Evolutionary conservation across 2,888 invertebrate species (phyloP).

Genomic region (Chrysolina americana): DNA sequence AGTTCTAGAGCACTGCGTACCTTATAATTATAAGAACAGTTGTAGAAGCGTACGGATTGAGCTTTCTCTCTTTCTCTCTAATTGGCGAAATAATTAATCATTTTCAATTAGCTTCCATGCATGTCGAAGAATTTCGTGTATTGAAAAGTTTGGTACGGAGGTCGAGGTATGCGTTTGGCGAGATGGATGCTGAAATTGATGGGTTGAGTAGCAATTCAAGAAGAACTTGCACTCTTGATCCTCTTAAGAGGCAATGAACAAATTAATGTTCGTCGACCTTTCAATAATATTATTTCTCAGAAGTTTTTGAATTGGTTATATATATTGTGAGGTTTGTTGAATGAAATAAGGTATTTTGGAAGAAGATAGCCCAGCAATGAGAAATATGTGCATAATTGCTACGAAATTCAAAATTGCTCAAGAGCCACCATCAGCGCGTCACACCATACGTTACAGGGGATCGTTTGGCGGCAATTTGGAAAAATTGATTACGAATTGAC

Average conservation of each 20-base stretch:
- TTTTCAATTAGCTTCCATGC: conserved; percentile 22
- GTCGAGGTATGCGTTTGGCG: neutral
- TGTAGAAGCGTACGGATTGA: conserved; percentile 4
- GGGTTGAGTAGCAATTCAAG: neutral
- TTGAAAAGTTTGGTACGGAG: neutral
- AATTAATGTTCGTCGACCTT: no score
- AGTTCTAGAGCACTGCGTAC: conserved; percentile 14
- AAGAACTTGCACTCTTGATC: neutral
- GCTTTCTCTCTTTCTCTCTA: neutral
- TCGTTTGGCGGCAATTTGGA: no score
- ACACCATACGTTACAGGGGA: no score
- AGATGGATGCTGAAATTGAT: neutral
- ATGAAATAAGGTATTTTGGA: no score
- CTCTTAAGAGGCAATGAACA: neutral
- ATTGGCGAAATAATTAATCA: conserved; percentile 28
- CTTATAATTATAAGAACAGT: conserved; percentile 22
- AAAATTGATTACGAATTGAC: no score
- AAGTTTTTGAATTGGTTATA: no score
- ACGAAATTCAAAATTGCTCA: no score
- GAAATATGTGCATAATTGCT: no score
- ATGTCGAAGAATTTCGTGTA: conserved; percentile 15
- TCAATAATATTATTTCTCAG: no score
- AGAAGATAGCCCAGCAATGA: no score
- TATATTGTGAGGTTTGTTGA: no score
- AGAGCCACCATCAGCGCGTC: no score